Evolutionary conservation across 2,888 invertebrate genomes (phyloP), one percentile per base, ranked within the genome.

Genomic region (Caenorhabditis doughertyi): DNA sequence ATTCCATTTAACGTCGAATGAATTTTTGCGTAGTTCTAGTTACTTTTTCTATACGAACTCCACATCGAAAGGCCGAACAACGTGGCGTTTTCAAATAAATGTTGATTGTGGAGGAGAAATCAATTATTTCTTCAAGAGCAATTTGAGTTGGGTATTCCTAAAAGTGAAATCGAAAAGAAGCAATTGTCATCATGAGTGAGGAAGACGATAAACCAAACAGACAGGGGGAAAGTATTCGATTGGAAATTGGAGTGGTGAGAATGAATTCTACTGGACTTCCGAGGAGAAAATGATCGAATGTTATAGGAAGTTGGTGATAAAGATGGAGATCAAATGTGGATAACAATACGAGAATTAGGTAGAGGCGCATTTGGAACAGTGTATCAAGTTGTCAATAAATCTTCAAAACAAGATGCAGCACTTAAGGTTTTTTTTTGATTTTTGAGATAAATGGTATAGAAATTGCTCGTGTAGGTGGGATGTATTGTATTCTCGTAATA

Each of bases 281-380:
- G 1, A 35, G 11, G 25, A 49, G 18, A 47, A n/a, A n/a, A 27
- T 25, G 3, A 25, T 13, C 5, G 39, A 47, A 39, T 47, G n/a
- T 65, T 35, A n/a, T n/a, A 39, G 55, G 25, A 53, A 18, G 18
- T 39, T 44, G 9, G 35, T 47, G 47, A 44, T n/a, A 5, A 18
- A 71, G 18, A 35, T 16, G 32, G 49, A 29, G n/a, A 51, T 18
- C 7, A 13, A 2, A 3, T 16, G 16, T 73, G 73, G 73, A 21
- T 35, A 8, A 27, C 56, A 11, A 27, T 65, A 3, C 65, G 72
- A 9, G 58, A 65, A 60, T 3, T 80, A 8, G 79, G 79, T 9
- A 56, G 32, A 13, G 79, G 79, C 1, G 79, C 79, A 35, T 80
- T 72, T 35, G 79, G 79, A 16, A 51, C 71, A 0, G 79, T 80